Evolutionary conservation across 2,888 invertebrate genomes (phyloP), one percentile per base, ranked within the genome.

Genomic region (Tetropium fuscum): DNA sequence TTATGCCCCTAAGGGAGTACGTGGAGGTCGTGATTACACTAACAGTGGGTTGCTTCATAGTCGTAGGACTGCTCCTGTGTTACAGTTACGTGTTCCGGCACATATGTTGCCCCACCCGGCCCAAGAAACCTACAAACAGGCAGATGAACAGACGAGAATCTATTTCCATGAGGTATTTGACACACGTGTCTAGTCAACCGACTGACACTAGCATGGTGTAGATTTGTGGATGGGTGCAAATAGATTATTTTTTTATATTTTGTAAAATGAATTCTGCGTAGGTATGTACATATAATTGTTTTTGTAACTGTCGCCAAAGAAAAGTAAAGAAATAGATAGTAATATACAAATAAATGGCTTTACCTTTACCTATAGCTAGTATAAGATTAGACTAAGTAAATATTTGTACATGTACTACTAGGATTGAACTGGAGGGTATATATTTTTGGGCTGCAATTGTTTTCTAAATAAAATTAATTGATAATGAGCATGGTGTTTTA

Each of bases 11-110:
- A n/a, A 51, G 49, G 77, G 81, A 87, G 43, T 84, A 87, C 64
- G 82, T 88, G 64, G 81, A 87, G 3, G 80, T 88, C 36, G 85
- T 87, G 1, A 83, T 88, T 44, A 86, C 88, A 2, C 84, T 88
- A 36, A 81, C 86, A 36, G 84, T 88, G 20, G 87, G 87, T 4
- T 81, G 87, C 30, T 78, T 87, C 3, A 82, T 87, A 6, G 87
- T 89, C 83, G 83, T 87, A 41, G 86, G 87, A 0, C 76, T 89
- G n/a, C 82, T 89, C 0, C 83, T 87, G 76, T 89, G 89, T 75
- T 90, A 90, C 77, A 87, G 87, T 3, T 89, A 88, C 72, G 88
- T 89, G 10, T 85, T 89, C 59, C 84, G 87, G 49, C 83, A 88
- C 65, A 81, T 89, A 2, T 89, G 88, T 73, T 89, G 89, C 63